Evolutionary conservation across 1,140 invertebrate species (phyloP).

Genomic region (Platorchestia sp.): DNA sequence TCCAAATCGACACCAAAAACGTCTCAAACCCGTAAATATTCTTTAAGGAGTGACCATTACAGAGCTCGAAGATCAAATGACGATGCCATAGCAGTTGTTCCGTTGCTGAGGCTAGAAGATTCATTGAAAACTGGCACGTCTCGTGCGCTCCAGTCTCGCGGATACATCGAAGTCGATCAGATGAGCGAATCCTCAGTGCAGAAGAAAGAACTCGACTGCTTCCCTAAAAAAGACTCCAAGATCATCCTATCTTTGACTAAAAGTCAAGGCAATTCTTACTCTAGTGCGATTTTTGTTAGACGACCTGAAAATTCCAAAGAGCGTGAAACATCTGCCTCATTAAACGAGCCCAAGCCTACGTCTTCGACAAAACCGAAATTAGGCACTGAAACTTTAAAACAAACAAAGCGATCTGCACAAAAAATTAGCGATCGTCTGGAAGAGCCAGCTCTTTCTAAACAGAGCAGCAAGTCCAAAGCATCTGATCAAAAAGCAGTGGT

Average conservation of each 20-base stretch:
- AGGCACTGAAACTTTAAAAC: not conserved
- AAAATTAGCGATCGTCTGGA: not conserved
- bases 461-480: not conserved
- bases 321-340: not conserved
- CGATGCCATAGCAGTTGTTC: not conserved
- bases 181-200: not conserved
- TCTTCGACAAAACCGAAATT: not conserved
- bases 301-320: not conserved
- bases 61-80: not conserved
- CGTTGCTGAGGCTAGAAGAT: slow-evolving; percentile 12
- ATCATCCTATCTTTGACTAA: slow-evolving; percentile 19
- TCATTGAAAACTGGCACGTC: slow-evolving; percentile 25
- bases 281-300: not conserved
- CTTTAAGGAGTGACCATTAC: slow-evolving; percentile 10
- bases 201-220: not conserved
- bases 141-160: not conserved
- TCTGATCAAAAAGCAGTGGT: not conserved
- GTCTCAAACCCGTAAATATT: not conserved
- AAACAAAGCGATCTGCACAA: not conserved
- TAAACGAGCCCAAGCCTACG: not conserved
- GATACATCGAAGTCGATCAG: slow-evolving; percentile 16
- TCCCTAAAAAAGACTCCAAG: not conserved
- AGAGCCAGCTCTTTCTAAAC: not conserved
- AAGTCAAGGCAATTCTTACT: slow-evolving; percentile 16
- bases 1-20: not conserved